Percentiles rank a stretch among this genome's conserved stretches.
These are phyloP conservation scores for Aramus guarauna DNA, from an alignment of 2,113 vertebrate genomes.

Conservation along the genomic window DNA sequence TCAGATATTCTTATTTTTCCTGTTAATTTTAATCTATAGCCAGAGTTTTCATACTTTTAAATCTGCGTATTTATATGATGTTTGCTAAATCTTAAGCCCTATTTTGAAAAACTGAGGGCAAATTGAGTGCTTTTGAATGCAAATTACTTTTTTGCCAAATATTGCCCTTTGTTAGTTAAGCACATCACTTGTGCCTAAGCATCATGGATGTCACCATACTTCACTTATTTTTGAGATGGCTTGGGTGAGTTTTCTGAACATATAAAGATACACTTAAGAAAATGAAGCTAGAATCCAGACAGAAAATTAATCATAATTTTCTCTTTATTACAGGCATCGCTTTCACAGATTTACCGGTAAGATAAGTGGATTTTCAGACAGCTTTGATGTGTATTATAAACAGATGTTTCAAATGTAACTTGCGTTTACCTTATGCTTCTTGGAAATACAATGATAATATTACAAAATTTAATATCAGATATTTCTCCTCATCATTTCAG, in stretches of 20 bases:
- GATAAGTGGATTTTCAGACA: conserved; percentile 54
- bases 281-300: not conserved
- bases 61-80: not conserved
- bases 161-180: not conserved
- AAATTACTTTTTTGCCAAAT: not conserved
- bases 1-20: not conserved
- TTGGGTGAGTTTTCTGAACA: not conserved
- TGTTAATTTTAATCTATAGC: not conserved
- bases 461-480: not conserved
- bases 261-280: not conserved
- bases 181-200: not conserved
- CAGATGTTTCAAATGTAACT: not conserved
- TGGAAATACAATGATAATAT: not conserved
- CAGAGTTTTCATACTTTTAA: not conserved
- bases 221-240: not conserved
- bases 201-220: not conserved
- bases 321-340: conserved; percentile 76
- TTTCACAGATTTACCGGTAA: conserved; percentile 84
- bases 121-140: not conserved
- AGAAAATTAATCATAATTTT: conserved; percentile 54
- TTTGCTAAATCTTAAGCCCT: not conserved
- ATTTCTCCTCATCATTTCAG: not conserved
- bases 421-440: not conserved
- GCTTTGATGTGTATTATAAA: not conserved
- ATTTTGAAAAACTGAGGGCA: not conserved